Evolutionary conservation across 2,797 vertebrate species (phyloP).

Genomic region (Danio tinwini): DNA sequence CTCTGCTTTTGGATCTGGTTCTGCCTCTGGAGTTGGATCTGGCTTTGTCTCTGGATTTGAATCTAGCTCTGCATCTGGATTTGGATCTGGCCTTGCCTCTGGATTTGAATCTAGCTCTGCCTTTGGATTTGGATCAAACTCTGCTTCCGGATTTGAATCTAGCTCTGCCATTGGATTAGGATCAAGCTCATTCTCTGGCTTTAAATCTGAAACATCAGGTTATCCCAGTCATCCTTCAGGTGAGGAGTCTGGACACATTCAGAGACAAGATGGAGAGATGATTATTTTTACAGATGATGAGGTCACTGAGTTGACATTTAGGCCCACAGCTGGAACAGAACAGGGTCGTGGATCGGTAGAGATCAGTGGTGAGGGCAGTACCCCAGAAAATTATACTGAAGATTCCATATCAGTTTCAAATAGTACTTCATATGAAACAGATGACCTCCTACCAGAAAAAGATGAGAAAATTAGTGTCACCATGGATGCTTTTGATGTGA

Average conservation of each 20-base stretch:
- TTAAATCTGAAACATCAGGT: slow-evolving; percentile 60
- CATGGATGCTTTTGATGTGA: slow-evolving; percentile 43
- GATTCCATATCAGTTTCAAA: slow-evolving; percentile 62
- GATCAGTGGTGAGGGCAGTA: slow-evolving; percentile 70
- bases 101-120: not conserved
- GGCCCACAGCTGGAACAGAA: slow-evolving; percentile 70
- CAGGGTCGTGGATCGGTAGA: slow-evolving; percentile 79
- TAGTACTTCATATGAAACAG: slow-evolving; percentile 65
- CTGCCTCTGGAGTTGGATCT: not conserved
- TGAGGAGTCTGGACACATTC: slow-evolving; percentile 53
- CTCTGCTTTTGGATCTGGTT: not conserved
- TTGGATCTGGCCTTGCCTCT: not conserved
- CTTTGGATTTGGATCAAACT: not conserved
- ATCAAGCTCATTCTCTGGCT: not conserved
- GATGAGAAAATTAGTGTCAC: slow-evolving; percentile 56
- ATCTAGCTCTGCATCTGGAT: not conserved
- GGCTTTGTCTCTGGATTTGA: not conserved
- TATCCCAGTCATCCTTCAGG: slow-evolving; percentile 71
- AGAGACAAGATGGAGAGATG: slow-evolving; percentile 63
- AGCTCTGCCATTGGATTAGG: not conserved
- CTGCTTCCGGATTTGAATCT: not conserved
- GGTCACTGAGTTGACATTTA: slow-evolving; percentile 73
- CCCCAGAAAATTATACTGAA: slow-evolving; percentile 64
- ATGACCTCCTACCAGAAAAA: slow-evolving; percentile 66
- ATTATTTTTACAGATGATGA: slow-evolving; percentile 82